These are phyloP conservation scores for Cherax destructor DNA, from an alignment of 1,140 invertebrate genomes.

Conservation along the genomic window DNA sequence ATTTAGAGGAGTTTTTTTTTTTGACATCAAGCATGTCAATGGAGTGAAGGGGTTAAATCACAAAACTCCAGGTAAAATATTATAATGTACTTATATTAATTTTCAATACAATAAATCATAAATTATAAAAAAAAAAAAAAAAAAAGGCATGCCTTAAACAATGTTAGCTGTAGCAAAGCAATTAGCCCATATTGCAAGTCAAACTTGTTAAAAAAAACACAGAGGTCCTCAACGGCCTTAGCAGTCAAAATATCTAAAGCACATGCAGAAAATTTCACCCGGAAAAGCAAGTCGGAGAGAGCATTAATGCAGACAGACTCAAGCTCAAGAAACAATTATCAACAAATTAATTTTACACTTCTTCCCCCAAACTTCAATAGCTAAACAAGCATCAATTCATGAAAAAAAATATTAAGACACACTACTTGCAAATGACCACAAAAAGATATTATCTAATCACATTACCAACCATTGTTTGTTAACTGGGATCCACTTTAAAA, in stretches of 20 bases:
- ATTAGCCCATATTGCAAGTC: background rate
- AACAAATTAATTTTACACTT: background rate
- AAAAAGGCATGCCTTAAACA: background rate
- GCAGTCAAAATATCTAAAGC: conserved; percentile 40
- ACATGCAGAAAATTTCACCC: background rate
- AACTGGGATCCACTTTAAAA: background rate
- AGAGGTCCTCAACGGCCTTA: conserved; percentile 19
- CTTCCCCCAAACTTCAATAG: background rate
- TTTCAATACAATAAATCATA: background rate
- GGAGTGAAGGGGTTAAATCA: background rate
- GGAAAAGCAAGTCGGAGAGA: background rate
- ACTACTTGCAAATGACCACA: background rate
- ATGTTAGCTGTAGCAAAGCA: conserved; percentile 5
- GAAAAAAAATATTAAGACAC: background rate
- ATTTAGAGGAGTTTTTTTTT: no score
- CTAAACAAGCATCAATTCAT: background rate
- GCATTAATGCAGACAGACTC: background rate
- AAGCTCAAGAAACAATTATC: background rate
- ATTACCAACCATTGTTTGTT: background rate
- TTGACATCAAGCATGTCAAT: no score
- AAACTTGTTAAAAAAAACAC: background rate
- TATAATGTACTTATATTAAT: background rate
- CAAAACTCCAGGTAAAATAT: background rate
- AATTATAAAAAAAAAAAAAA: background rate
- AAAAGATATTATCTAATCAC: background rate